Evolutionary conservation across 2,113 vertebrate species (phyloP).

Genomic region (Carassius auratus): DNA sequence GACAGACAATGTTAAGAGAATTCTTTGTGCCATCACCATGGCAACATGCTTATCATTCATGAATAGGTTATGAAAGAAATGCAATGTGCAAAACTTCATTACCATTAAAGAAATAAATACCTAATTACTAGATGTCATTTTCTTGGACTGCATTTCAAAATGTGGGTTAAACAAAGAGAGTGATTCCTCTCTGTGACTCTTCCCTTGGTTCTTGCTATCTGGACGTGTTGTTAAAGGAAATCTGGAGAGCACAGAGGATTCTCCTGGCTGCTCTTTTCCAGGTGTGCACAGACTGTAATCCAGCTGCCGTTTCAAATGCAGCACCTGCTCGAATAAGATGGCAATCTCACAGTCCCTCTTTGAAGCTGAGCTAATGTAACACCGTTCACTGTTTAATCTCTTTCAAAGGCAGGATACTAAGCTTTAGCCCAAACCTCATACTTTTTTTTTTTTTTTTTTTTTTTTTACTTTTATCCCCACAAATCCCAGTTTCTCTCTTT

Average conservation of each 20-base stretch:
- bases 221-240: background rate
- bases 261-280: background rate
- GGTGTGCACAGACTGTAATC: background rate
- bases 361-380: slow-evolving; percentile 31
- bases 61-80: slow-evolving; percentile 90
- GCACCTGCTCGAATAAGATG: slow-evolving; percentile 17
- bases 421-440: background rate
- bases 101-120: slow-evolving; percentile 63
- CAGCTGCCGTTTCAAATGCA: slow-evolving; percentile 30
- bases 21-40: slow-evolving; percentile 82
- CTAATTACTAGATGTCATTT: slow-evolving; percentile 37
- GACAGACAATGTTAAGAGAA: slow-evolving; percentile 67
- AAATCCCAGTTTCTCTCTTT: background rate
- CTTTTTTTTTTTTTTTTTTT: background rate
- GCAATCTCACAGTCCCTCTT: slow-evolving; percentile 14
- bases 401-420: slow-evolving; percentile 23
- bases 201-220: background rate
- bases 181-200: background rate
- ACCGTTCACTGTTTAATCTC: slow-evolving; percentile 32
- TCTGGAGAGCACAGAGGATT: background rate
- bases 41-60: slow-evolving; percentile 88
- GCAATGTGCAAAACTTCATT: slow-evolving; percentile 70
- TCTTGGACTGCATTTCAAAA: background rate
- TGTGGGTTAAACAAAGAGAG: background rate
- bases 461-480: background rate